Evolutionary conservation across 2,888 invertebrate genomes (phyloP).

Genomic region (Griposia aprilina): DNA sequence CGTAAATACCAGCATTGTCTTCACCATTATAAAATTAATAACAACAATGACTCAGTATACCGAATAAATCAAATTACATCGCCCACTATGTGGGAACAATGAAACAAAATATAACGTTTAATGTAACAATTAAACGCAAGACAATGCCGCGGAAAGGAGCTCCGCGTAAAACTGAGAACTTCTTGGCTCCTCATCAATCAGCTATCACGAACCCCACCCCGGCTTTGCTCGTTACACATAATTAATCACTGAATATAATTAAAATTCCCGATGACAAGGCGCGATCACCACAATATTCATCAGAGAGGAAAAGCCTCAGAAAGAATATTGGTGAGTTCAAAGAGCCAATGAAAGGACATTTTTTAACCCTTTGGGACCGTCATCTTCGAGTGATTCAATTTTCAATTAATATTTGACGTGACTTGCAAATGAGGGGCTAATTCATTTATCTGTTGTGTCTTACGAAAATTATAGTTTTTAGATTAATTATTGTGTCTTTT

Average conservation of each 20-base stretch:
- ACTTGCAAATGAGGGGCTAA: constrained; percentile 67
- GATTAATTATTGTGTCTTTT: constrained; percentile 56
- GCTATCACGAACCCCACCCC: constrained; percentile 78
- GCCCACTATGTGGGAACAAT: constrained; percentile 84
- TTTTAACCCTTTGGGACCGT: constrained; percentile 72
- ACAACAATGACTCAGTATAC: constrained; percentile 85
- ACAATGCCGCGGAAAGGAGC: constrained; percentile 83
- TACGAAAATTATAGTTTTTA: constrained; percentile 55
- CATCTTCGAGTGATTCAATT: constrained; percentile 64
- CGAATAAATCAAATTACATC: constrained; percentile 86
- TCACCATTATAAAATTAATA: constrained; percentile 85
- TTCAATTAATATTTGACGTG: constrained; percentile 68
- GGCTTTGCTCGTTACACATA: constrained; percentile 86
- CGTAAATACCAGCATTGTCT: constrained; percentile 79
- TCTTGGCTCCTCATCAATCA: constrained; percentile 87
- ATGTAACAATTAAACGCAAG: constrained; percentile 87
- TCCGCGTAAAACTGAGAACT: constrained; percentile 78
- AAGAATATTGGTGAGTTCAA: constrained; percentile 74
- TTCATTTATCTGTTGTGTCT: constrained; percentile 62
- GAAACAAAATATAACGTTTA: constrained; percentile 85
- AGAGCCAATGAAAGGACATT: constrained; percentile 70
- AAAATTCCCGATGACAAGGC: constrained; percentile 89
- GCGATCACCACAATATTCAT: constrained; percentile 80
- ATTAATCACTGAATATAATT: constrained; percentile 90
- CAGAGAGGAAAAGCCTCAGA: constrained; percentile 68